A percentile compares a stretch with the other conserved stretches of the same genome.
Conservation (phyloP, 1,140 invertebrate genomes). For the Drosophila ananassae region DNA sequence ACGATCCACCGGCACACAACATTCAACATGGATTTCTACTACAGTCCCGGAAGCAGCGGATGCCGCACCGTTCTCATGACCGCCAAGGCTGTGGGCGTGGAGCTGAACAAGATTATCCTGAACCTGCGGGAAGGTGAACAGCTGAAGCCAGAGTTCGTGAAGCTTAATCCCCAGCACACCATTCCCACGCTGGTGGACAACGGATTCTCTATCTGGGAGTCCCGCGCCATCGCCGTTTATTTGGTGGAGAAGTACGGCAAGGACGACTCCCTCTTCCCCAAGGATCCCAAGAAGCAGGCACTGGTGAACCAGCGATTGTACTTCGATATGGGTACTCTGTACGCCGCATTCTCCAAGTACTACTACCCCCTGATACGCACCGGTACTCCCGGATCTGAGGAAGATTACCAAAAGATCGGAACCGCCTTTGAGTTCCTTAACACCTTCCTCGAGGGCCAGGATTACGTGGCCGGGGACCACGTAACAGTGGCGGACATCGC, state of each 20-base stretch:
- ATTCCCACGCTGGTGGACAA: conserved; percentile 71
- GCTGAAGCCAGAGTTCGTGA: conserved; percentile 86
- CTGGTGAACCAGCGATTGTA: conserved; percentile 86
- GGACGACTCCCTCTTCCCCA: conserved; percentile 86
- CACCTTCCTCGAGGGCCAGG: conserved; percentile 87
- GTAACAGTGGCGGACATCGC: conserved; percentile 91
- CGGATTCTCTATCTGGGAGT: conserved; percentile 64
- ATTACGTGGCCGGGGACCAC: conserved; percentile 87
- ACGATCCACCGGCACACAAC: background rate
- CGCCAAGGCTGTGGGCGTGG: conserved; percentile 84
- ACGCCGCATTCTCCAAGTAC: conserved; percentile 80
- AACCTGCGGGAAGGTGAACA: conserved; percentile 87
- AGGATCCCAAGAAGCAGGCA: conserved; percentile 85
- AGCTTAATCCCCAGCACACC: conserved; percentile 80
- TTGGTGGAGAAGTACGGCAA: conserved; percentile 73
- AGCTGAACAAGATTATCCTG: conserved; percentile 83
- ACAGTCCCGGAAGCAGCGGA: conserved; percentile 61
- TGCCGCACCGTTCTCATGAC: conserved; percentile 83
- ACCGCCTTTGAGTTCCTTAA: conserved; percentile 87
- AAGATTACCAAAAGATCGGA: conserved; percentile 87
- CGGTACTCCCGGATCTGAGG: conserved; percentile 85
- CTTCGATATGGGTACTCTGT: conserved; percentile 85
- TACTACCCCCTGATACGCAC: conserved; percentile 89
- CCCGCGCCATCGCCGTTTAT: conserved; percentile 66
- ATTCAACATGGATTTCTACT: conserved; percentile 50